phyloP scores from a whole-genome alignment of 1,140 invertebrate species.

The Calephelis nemesis region DNA sequence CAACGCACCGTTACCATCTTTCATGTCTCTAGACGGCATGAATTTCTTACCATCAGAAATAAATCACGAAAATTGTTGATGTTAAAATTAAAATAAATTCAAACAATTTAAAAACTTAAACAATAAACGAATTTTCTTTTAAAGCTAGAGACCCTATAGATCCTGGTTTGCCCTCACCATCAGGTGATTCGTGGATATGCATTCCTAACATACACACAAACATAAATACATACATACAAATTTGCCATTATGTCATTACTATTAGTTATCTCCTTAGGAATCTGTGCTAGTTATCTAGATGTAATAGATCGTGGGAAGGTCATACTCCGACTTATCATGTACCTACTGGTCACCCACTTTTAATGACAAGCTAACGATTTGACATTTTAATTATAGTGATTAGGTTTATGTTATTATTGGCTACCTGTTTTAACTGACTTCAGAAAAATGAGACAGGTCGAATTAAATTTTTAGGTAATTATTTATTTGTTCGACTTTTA shows the following conservation, averaged over 20 bases:
- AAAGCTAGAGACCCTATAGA: too few relatives aligned
- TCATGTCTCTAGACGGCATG: too few relatives aligned
- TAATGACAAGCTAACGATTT: background rate
- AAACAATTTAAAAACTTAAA: too few relatives aligned
- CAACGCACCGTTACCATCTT: too few relatives aligned
- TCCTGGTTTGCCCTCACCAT: too few relatives aligned
- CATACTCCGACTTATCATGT: background rate
- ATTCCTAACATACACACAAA: too few relatives aligned
- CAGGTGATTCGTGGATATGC: too few relatives aligned
- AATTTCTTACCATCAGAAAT: too few relatives aligned
- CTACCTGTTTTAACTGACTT: background rate
- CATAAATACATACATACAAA: too few relatives aligned
- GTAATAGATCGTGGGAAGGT: background rate
- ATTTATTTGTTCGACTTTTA: background rate
- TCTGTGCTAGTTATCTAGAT: conserved; percentile 3
- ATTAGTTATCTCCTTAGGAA: background rate
- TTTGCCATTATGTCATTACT: background rate
- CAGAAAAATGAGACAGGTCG: background rate
- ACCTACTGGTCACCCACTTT: background rate
- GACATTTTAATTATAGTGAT: background rate
- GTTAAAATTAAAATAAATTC: too few relatives aligned
- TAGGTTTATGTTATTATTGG: background rate
- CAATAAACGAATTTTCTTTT: too few relatives aligned
- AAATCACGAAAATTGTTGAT: too few relatives aligned
- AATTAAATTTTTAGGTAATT: background rate